A percentile compares a stretch with the other conserved stretches of the same genome.
These are phyloP conservation scores for Falco concolor DNA, from an alignment of 2,797 vertebrate species.

Conservation along the genomic window DNA sequence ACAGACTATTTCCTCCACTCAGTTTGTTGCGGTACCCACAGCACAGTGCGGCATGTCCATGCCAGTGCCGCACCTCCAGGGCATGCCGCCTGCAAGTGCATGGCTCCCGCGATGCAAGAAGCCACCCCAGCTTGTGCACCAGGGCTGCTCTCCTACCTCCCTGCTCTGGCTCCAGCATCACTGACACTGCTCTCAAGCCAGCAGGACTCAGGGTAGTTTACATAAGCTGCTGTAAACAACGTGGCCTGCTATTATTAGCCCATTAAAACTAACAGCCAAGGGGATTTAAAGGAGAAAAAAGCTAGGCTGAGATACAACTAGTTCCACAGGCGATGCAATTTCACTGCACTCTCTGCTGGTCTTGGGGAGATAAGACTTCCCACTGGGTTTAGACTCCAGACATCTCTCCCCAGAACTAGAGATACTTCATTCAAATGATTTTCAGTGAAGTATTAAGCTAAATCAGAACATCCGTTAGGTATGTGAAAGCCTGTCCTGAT, in stretches of 20 bases:
- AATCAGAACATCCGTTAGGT: not conserved
- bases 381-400: not conserved
- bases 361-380: not conserved
- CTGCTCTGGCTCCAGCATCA: not conserved
- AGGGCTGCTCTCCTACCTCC: not conserved
- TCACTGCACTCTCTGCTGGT: not conserved
- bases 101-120: not conserved
- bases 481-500: not conserved
- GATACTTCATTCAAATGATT: not conserved
- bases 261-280: constrained; percentile 20
- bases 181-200: not conserved
- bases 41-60: accelerated
- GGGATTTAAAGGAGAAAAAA: constrained; percentile 18
- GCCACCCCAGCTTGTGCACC: not conserved
- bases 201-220: not conserved
- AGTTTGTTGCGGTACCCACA: accelerated
- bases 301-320: not conserved
- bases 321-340: not conserved
- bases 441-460: not conserved
- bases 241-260: constrained; percentile 14
- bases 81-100: accelerated
- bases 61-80: not conserved
- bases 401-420: not conserved
- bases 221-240: constrained; percentile 16
- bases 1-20: not conserved